Conservation (phyloP, 2,888 invertebrate species). For the Dioctria rufipes region DNA sequence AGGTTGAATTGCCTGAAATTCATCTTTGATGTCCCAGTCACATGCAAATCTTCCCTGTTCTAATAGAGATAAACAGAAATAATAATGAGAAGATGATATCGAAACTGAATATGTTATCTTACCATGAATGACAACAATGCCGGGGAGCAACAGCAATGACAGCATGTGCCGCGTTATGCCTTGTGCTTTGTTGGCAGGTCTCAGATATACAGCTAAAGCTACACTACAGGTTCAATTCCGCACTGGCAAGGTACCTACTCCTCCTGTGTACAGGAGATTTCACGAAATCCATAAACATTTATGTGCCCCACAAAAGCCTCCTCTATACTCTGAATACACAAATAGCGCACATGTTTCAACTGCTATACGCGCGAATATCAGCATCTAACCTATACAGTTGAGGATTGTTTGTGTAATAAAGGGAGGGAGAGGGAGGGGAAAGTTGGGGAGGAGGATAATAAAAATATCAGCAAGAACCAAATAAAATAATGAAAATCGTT, state of each 20-base stretch:
- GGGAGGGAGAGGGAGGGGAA: not conserved
- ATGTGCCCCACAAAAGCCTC: conserved; percentile 26
- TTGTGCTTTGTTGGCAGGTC: not conserved
- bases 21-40: conserved; percentile 16
- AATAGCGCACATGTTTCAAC: not conserved
- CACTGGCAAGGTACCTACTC: not conserved
- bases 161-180: conserved; percentile 5
- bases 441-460: conserved; percentile 5
- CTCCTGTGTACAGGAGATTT: conserved; percentile 9
- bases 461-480: conserved; percentile 35
- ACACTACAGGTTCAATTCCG: no score
- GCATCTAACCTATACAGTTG: not conserved
- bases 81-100: conserved; percentile 49
- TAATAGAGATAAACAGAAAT: conserved; percentile 47
- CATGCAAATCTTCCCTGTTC: conserved; percentile 19
- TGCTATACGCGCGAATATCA: not conserved
- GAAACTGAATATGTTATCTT: conserved; percentile 44
- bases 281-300: conserved; percentile 44
- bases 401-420: not conserved
- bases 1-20: conserved; percentile 13
- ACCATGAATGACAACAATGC: conserved; percentile 37
- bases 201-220: no score
- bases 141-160: conserved; percentile 38
- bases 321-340: conserved; percentile 31
- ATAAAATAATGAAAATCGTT: conserved; percentile 37